Evolutionary conservation across 1,140 invertebrate genomes (phyloP), one percentile per base, ranked within the genome.

Genomic region (Lordiphosa clarofinis): DNA sequence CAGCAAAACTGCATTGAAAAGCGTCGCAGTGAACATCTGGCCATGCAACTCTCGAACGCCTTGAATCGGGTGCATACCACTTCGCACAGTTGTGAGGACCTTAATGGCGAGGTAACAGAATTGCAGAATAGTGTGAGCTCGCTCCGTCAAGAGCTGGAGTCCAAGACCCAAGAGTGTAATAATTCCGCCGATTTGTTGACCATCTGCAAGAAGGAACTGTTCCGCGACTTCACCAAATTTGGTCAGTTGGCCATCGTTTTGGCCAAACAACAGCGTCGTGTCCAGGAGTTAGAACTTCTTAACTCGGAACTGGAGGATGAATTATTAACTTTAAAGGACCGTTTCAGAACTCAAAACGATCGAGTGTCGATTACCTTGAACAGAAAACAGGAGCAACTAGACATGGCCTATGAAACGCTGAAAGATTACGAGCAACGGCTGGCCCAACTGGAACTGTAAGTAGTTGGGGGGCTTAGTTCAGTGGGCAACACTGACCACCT

Each of bases 221-320:
- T 72, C n/a, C 59, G 59, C 0, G 65, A 68, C n/a, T 7, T 68
- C 8, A 1, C 40, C 12, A 59, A 53, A 28, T 63, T 39, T 33
- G 59, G 69, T 0, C n/a, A 59, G 11, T 40, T 39, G 7, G 44
- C 55, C 4, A 24, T 21, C 0, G 28, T 44, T 11, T 40, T 60
- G 37, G 65, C 65, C 9, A 12, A 56, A 2, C 33, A 69, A n/a
- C 65, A 73, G 36, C 52, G 56, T 6, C 35, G 33, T 0, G 39
- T 37, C 36, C 10, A 42, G 0, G 3, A 37, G 1, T 37, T 72
- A 4, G 65, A 73, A 11, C 8, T 39, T 9, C 9, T 24, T 1
- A 73, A 69, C 33, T 13, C 19, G 12, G 50, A 69, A 2, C 49
- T 73, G 13, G 56, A 54, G 28, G 48, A 69, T 15, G 37, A 69